Base-by-base conservation (phyloP, 2,888 invertebrate species). In the Ischnus inquisitorius region DNA sequence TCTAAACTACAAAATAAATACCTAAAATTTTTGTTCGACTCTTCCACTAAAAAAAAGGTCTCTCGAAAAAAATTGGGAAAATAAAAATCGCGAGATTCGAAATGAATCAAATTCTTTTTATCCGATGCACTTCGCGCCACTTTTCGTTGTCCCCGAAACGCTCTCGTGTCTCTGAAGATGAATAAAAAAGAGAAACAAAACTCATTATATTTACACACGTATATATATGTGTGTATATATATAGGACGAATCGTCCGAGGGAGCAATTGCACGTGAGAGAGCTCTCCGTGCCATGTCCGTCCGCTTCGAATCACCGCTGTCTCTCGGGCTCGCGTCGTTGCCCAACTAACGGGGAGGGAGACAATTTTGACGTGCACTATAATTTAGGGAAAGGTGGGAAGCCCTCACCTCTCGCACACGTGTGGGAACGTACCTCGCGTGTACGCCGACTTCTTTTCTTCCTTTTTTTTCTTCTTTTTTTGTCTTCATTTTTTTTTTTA, bases 311-410 rank as follows among this genome's bases (percentile, higher is more conserved):
- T 43, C 41, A 46, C 19, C 65, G 65, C 75, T 54, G 65, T 69
- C 71, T 81, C 60, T 60, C 68, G 43, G 46, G 74, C 64, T 48
- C 64, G 48, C 62, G 57, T 82, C 67, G 83, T 83, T 87, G 78
- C 82, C 82, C 79, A 85, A 86, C 83, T 78, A 64, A 62, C 34
- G 76, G 67, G 67, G 72, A 77, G 85, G 79, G 77, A 82, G 84
- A 85, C 84, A 84, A 85, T 84, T 85, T 85, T 85, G 85, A 85
- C 85, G 84, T 82, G 77, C 71, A 69, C 79, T 82, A 74, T 84
- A 85, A 85, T 85, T 85, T 84, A 76, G 84, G 81, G 25, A 72
- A 82, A 82, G 83, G 84, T 85, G 83, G 81, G 78, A 79, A 74
- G 74, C 79, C 69, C 79, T 74, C 82, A 41, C 71, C 64, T 77